Conservation (phyloP, 2,888 invertebrate genomes). For the Epistrophe eligans region DNA sequence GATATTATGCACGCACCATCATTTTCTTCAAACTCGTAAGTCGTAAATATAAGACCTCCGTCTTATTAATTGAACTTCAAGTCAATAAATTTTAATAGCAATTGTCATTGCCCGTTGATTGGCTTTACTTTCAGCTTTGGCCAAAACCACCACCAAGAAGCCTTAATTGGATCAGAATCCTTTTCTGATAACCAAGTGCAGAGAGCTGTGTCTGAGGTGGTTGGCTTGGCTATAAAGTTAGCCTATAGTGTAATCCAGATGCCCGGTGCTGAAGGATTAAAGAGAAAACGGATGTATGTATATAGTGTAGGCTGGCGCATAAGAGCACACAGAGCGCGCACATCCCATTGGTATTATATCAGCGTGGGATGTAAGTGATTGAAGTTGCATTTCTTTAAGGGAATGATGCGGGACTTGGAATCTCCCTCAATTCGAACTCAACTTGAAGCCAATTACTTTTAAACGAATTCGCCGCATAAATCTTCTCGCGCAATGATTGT, state of each 20-base stretch:
- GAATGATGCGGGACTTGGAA: neutral
- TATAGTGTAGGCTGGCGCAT: slow-evolving; percentile 31
- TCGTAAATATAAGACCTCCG: slow-evolving; percentile 30
- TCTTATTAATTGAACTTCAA: slow-evolving; percentile 41
- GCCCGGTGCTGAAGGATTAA: slow-evolving; percentile 29
- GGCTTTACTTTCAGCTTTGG: slow-evolving; percentile 6
- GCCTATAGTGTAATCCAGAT: slow-evolving; percentile 49
- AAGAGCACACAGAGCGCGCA: neutral
- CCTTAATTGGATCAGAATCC: slow-evolving; percentile 65
- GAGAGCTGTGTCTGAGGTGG: slow-evolving; percentile 24
- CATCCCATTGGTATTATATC: slow-evolving; percentile 1
- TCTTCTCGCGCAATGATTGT: slow-evolving; percentile 44
- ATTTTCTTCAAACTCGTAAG: neutral
- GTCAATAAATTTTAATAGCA: slow-evolving; percentile 55
- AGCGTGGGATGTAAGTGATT: slow-evolving; percentile 58
- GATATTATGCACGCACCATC: neutral
- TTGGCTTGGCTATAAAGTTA: neutral
- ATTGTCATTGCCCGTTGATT: slow-evolving; percentile 54
- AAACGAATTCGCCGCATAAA: slow-evolving; percentile 51
- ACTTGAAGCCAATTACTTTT: slow-evolving; percentile 51
- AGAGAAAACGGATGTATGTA: slow-evolving; percentile 31
- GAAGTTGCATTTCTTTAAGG: slow-evolving; percentile 33
- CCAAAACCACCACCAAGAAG: slow-evolving; percentile 32
- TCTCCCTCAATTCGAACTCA: neutral
- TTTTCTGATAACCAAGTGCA: slow-evolving; percentile 33